Evolutionary conservation across 1,140 invertebrate species (phyloP).

Genomic region (Drepana arcuata): DNA sequence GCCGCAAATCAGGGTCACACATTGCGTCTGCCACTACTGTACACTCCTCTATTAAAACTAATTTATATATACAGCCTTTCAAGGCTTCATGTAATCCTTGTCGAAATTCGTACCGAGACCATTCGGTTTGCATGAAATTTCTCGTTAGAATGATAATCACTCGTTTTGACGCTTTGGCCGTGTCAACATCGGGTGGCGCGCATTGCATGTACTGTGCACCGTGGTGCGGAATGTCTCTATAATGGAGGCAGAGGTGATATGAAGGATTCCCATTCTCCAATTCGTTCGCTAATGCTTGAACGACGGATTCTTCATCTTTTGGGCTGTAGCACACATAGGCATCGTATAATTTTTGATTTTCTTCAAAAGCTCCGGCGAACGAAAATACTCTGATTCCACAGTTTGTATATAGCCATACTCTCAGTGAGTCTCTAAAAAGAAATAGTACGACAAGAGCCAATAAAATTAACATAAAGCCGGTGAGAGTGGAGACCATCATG

Average conservation of each 20-base stretch:
- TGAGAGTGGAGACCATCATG: conserved; percentile 84
- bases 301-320: conserved; percentile 92
- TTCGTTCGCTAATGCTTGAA: conserved; percentile 86
- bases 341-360: conserved; percentile 91
- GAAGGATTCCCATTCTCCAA: conserved; percentile 83
- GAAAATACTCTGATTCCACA: conserved; percentile 87
- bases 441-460: conserved; percentile 83
- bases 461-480: conserved; percentile 80
- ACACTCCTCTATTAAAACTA: conserved; percentile 87
- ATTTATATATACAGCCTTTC: conserved; percentile 84
- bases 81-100: conserved; percentile 89
- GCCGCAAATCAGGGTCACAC: conserved; percentile 88
- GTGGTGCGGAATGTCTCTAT: conserved; percentile 83
- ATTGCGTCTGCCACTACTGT: conserved; percentile 84
- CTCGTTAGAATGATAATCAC: conserved; percentile 86
- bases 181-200: conserved; percentile 85
- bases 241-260: conserved; percentile 90
- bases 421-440: conserved; percentile 86
- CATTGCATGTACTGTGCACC: conserved; percentile 80
- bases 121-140: conserved; percentile 90
- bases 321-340: conserved; percentile 94
- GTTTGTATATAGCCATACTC: conserved; percentile 89
- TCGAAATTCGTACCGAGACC: conserved; percentile 87
- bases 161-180: conserved; percentile 86
- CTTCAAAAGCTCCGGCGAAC: conserved; percentile 75